phyloP scores from a whole-genome alignment of 2,113 vertebrate species.

The Xenotilapia longispinis region DNA sequence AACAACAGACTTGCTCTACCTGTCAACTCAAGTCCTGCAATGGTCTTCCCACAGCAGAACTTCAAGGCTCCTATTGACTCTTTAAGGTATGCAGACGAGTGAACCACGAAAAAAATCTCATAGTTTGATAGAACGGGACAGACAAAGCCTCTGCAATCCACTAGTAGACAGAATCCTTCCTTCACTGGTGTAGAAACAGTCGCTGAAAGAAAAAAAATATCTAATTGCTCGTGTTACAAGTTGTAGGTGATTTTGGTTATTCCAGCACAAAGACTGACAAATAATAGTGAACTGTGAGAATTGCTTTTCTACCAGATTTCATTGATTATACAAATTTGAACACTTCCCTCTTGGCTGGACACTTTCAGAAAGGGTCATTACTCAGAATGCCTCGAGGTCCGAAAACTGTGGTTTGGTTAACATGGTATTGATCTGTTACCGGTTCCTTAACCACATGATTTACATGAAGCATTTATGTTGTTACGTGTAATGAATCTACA shows the following conservation, averaged over 20 bases:
- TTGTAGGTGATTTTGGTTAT: not conserved
- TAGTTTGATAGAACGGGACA: not conserved
- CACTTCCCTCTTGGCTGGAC: not conserved
- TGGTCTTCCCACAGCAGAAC: constrained; percentile 84
- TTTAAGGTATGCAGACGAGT: constrained; percentile 73
- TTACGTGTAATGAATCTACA: not conserved
- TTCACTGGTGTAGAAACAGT: not conserved
- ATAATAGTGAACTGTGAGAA: not conserved
- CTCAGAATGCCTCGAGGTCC: not conserved
- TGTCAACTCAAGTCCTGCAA: constrained; percentile 89
- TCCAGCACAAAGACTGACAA: not conserved
- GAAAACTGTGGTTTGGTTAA: constrained; percentile 5
- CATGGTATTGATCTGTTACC: constrained; percentile 17
- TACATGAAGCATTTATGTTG: not conserved
- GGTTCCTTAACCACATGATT: constrained; percentile 14
- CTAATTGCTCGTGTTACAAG: not conserved
- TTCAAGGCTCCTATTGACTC: constrained; percentile 83
- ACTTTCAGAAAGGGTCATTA: constrained; percentile 37
- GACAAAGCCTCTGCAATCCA: not conserved
- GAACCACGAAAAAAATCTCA: not conserved
- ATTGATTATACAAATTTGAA: not conserved
- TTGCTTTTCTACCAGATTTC: not conserved
- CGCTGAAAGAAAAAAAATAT: not conserved
- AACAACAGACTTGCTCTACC: constrained; percentile 86
- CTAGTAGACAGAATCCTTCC: not conserved